These are phyloP conservation scores for Stramonita haemastoma DNA, from an alignment of 2,888 invertebrate species.

Conservation along the genomic window DNA sequence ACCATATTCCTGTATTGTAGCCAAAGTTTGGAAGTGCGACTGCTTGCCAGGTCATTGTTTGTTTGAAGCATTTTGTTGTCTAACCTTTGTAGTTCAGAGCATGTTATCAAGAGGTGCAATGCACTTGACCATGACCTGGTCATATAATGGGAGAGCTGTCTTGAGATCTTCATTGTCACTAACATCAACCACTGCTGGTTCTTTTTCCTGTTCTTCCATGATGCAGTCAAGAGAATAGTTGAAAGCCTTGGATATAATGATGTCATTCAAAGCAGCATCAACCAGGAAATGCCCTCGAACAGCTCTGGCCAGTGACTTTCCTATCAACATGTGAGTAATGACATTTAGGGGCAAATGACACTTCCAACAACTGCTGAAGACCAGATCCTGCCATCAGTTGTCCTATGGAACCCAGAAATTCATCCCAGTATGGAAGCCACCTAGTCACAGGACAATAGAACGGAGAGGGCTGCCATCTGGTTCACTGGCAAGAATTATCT, in stretches of 20 bases:
- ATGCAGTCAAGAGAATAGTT: not conserved
- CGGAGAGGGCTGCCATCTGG: conserved; percentile 8
- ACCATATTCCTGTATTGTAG: conserved; percentile 18
- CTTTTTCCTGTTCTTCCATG: not conserved
- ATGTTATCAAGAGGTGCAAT: not conserved
- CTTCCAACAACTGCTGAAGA: too few relatives aligned
- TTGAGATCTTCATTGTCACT: conserved; percentile 32
- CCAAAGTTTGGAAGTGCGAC: conserved; percentile 2
- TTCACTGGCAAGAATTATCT: not conserved
- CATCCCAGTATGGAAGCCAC: conserved; percentile 26
- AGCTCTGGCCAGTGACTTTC: not conserved
- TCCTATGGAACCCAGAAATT: conserved; percentile 21
- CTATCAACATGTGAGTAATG: not conserved
- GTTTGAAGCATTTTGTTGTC: not conserved
- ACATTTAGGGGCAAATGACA: not conserved
- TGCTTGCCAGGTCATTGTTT: not conserved
- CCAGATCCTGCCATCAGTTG: too few relatives aligned
- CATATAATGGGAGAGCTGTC: not conserved
- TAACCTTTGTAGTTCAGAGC: not conserved
- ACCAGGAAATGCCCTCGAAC: not conserved
- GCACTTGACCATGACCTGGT: not conserved
- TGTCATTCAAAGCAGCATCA: not conserved
- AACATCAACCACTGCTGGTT: not conserved
- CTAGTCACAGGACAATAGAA: not conserved
- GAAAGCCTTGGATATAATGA: too few relatives aligned